These are phyloP conservation scores for Lordiphosa stackelbergi DNA, from an alignment of 1,140 invertebrate genomes.

Conservation along the genomic window DNA sequence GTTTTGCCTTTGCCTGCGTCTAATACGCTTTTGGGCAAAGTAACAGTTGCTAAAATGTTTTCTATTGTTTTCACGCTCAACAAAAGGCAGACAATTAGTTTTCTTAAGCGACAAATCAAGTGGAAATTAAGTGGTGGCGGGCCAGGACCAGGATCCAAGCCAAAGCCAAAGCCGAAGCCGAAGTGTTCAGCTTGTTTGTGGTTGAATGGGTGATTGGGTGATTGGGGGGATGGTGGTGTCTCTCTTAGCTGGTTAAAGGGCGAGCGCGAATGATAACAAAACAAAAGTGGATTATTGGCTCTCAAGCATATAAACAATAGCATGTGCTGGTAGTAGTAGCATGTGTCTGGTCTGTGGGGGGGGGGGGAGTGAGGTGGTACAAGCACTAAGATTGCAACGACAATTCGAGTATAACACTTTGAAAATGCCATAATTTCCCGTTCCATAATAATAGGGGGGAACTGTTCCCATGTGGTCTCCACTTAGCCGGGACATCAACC, in stretches of 20 bases:
- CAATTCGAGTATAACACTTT: not conserved
- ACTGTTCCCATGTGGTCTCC: not conserved
- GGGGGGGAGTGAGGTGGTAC: not conserved
- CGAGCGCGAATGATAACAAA: conserved; percentile 62
- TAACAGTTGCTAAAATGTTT: conserved; percentile 76
- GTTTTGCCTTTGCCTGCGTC: conserved; percentile 32
- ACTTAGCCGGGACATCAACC: conserved; percentile 39
- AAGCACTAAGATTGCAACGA: conserved; percentile 1
- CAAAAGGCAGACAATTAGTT: conserved; percentile 76
- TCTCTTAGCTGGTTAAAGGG: conserved; percentile 15
- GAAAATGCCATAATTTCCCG: conserved; percentile 11
- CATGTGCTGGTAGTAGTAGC: conserved; percentile 15
- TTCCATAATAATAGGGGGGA: conserved; percentile 28
- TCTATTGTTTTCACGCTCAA: conserved; percentile 75
- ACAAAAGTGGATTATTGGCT: conserved; percentile 76
- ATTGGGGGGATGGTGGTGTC: conserved; percentile 5
- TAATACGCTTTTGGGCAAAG: conserved; percentile 69
- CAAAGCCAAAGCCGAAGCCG: conserved; percentile 14
- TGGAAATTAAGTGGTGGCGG: conserved; percentile 74
- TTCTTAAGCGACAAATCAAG: conserved; percentile 76
- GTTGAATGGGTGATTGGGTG: conserved; percentile 7
- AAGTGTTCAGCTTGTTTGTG: conserved; percentile 30
- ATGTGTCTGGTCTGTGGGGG: not conserved
- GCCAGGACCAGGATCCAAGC: conserved; percentile 16
- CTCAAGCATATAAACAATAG: conserved; percentile 63